Evolutionary conservation across 2,797 vertebrate species (phyloP).

Genomic region (Propithecus deckenii): DNA sequence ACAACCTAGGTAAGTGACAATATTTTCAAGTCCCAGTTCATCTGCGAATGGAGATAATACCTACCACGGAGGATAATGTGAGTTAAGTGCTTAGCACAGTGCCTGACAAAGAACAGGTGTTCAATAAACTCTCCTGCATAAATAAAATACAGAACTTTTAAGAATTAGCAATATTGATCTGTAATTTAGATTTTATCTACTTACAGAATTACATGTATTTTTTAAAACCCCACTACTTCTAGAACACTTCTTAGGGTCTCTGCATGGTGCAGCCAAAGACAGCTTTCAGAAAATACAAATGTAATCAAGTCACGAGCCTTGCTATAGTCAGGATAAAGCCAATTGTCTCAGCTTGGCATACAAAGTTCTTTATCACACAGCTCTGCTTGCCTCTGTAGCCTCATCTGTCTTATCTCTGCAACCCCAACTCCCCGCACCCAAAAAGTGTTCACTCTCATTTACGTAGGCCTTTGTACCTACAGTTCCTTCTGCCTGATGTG

Average conservation of each 20-base stretch:
- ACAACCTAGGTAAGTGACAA: background rate
- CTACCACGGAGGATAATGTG: background rate
- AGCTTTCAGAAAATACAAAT: background rate
- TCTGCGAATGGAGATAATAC: background rate
- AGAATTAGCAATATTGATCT: background rate
- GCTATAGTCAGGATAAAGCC: background rate
- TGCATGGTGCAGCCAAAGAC: background rate
- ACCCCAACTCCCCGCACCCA: background rate
- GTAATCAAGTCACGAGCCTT: background rate
- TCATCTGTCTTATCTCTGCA: background rate
- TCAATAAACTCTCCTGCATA: background rate
- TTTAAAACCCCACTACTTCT: background rate
- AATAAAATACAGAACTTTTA: background rate
- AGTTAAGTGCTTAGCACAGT: background rate
- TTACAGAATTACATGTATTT: background rate
- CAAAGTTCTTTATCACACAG: background rate
- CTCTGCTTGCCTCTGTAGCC: background rate
- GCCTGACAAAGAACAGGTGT: background rate
- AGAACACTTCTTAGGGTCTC: slow-evolving; percentile 9
- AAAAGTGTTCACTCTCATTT: background rate
- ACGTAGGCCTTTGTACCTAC: background rate
- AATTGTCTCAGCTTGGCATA: background rate
- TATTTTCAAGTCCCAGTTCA: background rate
- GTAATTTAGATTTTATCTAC: slow-evolving; percentile 3
- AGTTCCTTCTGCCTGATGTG: background rate